Base-by-base conservation (phyloP, 2,797 vertebrate genomes). In the Florisuga fusca region DNA sequence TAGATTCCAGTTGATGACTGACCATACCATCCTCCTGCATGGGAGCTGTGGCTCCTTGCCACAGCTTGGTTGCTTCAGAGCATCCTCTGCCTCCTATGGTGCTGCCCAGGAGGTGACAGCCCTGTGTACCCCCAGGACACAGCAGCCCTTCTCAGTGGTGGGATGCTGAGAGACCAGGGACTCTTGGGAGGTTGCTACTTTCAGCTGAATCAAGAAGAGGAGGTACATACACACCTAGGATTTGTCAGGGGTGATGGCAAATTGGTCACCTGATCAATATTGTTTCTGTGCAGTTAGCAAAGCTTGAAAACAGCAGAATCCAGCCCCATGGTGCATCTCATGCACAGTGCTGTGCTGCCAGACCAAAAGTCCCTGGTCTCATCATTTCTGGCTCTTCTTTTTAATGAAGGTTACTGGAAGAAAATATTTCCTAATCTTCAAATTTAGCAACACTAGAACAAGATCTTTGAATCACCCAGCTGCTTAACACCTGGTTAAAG, bases 121-220 rank as follows among this genome's bases (percentile, higher is more conserved):
- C 33, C 50, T 74, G 29, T 3, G 0, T 45, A 8, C 27, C 8
- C 11, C 14, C 4, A 4, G 46, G 13, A 43, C 46, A 58, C 64
- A 33, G 46, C 58, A 75, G 31, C 36, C 43, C 15, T 64, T 20
- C 58, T 64, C 55, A 54, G 4, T 2, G 21, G 4, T 10, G 3
- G 7, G 2, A 36, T 74, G 41, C 48, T 59, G n/a, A 63, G 27
- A 31, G 12, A 46, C 0, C 2, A 1, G 10, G 7, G 6, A 1
- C 20, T 94, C 73, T 34, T 41, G 2, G 23, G 34, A 21, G 5
- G 7, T 31, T 68, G 27, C 55, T 93, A n/a, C 29, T 91, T n/a
- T 62, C 26, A 51, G 25, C 36, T 82, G 68, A 66, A 33, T 38
- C 38, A 76, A 58, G 50, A 64, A 73, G 54, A 45, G 10, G 8